phyloP scores from a whole-genome alignment of 1,140 invertebrate species.

The Oryctes rhinoceros region DNA sequence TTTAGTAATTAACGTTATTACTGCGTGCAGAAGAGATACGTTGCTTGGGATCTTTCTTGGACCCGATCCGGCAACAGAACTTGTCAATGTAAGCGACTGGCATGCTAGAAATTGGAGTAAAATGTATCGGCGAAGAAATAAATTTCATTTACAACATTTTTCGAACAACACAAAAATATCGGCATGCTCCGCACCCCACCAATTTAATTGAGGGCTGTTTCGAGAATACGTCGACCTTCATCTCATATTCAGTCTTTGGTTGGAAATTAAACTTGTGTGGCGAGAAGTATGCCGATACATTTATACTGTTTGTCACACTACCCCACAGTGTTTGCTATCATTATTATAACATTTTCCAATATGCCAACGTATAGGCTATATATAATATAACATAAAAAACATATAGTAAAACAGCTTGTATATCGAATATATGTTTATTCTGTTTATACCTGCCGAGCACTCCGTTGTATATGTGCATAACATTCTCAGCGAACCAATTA shows the following conservation, averaged over 20 bases:
- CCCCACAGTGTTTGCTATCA: no score
- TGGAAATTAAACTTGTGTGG: no score
- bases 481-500: conserved; percentile 62
- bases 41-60: conserved; percentile 64
- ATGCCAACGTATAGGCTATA: no score
- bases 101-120: conserved; percentile 59
- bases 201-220: no score
- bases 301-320: no score
- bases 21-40: conserved; percentile 63
- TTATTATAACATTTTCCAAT: no score
- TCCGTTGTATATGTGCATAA: conserved; percentile 66
- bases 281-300: background rate
- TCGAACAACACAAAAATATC: background rate
- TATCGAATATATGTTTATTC: no score
- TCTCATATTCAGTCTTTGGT: no score
- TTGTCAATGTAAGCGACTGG: conserved; percentile 64
- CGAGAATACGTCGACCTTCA: background rate
- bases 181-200: background rate
- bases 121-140: no score
- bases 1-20: conserved; percentile 61
- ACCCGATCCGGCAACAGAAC: conserved; percentile 63
- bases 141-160: background rate
- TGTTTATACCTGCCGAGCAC: conserved; percentile 61
- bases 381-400: no score
- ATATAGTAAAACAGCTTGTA: no score